Evolutionary conservation across 2,888 invertebrate genomes (phyloP), one percentile per base, ranked within the genome.

Genomic region (Polydrusus tereticollis): DNA sequence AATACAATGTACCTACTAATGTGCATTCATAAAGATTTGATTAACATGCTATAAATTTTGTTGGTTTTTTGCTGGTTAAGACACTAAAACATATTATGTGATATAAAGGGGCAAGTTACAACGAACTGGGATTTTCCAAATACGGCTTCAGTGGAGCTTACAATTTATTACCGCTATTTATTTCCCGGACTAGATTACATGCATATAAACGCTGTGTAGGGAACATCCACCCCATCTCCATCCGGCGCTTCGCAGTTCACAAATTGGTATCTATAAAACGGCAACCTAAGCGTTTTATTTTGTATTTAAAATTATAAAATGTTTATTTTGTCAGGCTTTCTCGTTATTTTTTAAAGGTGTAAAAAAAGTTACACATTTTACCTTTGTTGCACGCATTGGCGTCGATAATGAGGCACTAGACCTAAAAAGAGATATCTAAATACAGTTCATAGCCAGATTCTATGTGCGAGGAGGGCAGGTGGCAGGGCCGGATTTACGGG

Each of bases 151-250:
- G 79, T 74, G 78, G 78, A 77, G 78, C 79, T 93, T 0, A 92
- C 92, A 47, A 95, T 94, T 52, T 91, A 93, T 81, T 93, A 91
- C 81, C 91, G 84, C 83, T 94, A 94, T 82, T 92, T 93, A 8
- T 86, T 86, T 85, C 83, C 83, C 82, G 82, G 81, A 84, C 85
- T 83, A 86, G 86, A 86, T 86, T 86, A 86, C 85, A 85, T 85
- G 85, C 84, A 86, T 85, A 85, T 85, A 85, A 86, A 86, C 85
- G 85, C 77, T 81, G 82, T 78, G 82, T 78, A 78, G 82, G 83
- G 77, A 58, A 38, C 41, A 64, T 43, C 29, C 52, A 33, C 69
- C 69, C 64, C 55, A 60, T 59, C 64, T 43, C 45, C 26, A 33
- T 69, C 47, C 69, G 16, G 23, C 66, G 52, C 59, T 64, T 64